Evolutionary conservation across 2,113 vertebrate species (phyloP).

Genomic region (Tichodroma muraria): DNA sequence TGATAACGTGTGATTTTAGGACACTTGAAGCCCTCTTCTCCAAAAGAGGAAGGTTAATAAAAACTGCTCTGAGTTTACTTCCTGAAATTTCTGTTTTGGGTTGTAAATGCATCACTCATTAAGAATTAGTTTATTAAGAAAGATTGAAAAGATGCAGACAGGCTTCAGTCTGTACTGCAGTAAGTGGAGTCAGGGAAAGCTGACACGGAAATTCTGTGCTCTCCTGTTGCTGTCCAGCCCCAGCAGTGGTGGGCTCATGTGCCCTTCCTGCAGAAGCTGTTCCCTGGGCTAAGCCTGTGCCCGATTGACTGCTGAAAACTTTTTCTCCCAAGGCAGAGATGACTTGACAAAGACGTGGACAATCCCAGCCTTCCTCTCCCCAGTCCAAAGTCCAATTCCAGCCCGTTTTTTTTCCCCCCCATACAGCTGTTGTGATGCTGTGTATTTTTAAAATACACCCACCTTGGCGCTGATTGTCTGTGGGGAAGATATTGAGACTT

Average conservation of each 20-base stretch:
- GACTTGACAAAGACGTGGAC: neutral
- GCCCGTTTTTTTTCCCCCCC: neutral
- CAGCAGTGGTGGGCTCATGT: neutral
- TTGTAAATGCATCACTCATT: neutral
- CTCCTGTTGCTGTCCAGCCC: neutral
- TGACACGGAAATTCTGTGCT: neutral
- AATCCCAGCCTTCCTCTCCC: neutral
- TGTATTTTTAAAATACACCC: neutral
- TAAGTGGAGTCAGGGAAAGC: neutral
- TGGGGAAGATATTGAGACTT: neutral
- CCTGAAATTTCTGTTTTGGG: neutral
- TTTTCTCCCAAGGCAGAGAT: neutral
- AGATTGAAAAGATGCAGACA: neutral
- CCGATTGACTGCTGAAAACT: neutral
- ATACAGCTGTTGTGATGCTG: neutral
- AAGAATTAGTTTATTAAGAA: neutral
- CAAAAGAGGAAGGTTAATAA: neutral
- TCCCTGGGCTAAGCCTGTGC: neutral
- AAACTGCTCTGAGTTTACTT: neutral
- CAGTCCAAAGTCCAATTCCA: neutral
- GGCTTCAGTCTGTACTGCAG: neutral
- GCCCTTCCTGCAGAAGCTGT: neutral
- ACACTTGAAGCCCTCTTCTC: constrained; percentile 14
- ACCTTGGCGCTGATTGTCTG: neutral
- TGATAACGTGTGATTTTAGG: constrained; percentile 24